Evolutionary conservation across 2,888 invertebrate genomes (phyloP).

Genomic region (Fragum whitleyi): DNA sequence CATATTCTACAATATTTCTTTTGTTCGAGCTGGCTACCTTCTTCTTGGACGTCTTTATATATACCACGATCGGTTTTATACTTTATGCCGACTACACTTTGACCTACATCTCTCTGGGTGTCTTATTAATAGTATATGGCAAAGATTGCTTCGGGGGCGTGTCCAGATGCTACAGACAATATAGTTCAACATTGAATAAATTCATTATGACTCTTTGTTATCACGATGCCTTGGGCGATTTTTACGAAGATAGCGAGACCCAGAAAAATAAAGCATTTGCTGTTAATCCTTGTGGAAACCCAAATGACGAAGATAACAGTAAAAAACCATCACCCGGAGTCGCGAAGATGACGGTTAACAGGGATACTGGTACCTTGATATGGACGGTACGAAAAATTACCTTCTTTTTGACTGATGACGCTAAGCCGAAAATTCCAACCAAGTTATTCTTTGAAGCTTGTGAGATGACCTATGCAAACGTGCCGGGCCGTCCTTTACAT

Average conservation of each 20-base stretch:
- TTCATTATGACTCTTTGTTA: slow-evolving; percentile 66
- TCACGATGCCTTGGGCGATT: slow-evolving; percentile 32
- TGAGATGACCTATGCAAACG: slow-evolving; percentile 59
- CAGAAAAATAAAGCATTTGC: slow-evolving; percentile 79
- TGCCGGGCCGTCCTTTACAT: slow-evolving; percentile 57
- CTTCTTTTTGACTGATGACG: slow-evolving; percentile 58
- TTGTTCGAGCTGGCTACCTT: slow-evolving; percentile 79
- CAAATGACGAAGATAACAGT: background rate
- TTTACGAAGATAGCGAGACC: slow-evolving; percentile 7
- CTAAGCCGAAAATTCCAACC: slow-evolving; percentile 57
- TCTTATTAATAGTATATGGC: slow-evolving; percentile 77
- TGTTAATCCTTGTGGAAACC: slow-evolving; percentile 57
- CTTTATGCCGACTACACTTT: slow-evolving; percentile 77
- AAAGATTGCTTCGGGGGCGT: slow-evolving; percentile 79
- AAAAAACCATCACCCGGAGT: slow-evolving; percentile 46
- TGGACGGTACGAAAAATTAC: slow-evolving; percentile 52
- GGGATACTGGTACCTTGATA: slow-evolving; percentile 26
- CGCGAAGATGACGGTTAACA: slow-evolving; percentile 28
- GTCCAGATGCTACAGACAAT: slow-evolving; percentile 76
- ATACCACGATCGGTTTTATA: slow-evolving; percentile 81
- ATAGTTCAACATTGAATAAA: slow-evolving; percentile 76
- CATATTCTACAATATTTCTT: slow-evolving; percentile 76
- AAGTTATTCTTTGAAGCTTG: slow-evolving; percentile 56
- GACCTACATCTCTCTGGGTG: slow-evolving; percentile 76
- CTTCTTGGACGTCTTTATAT: slow-evolving; percentile 78